Evolutionary conservation across 2,888 invertebrate genomes (phyloP), one percentile per base, ranked within the genome.

Genomic region (Lymantria monacha): DNA sequence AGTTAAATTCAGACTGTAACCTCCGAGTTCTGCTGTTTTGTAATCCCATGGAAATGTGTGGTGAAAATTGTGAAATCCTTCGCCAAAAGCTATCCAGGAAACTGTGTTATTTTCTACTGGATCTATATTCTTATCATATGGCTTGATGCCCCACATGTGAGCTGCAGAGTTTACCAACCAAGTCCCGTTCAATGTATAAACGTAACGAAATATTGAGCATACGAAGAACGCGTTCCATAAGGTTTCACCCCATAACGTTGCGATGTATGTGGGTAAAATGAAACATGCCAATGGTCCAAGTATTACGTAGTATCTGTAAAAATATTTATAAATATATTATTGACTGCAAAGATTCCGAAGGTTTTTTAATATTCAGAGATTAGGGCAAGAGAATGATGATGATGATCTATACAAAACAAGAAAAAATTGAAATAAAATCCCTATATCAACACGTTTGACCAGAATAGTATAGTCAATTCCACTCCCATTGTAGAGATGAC

Each of bases 141-240:
- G 87, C 42, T 73, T 82, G 47, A 72, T 72, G 5, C 89, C 91
- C 81, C 82, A 87, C 12, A 81, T 62, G 71, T 94, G 94, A 5
- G 94, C 94, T 0, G 91, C 90, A 60, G 93, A 93, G 83, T 94
- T 94, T n/a, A 94, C 93, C 7, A 92, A 73, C 92, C 93, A 94
- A 1, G 71, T 66, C 0, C 31, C 0, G 13, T 70, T 57, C 49
- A 52, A 61, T 0, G 55, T 44, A n/a, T 40, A 33, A 10, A 37
- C 40, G 22, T 15, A 31, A 10, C 49, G 44, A 15, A 22, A 41
- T n/a, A 49, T 12, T 12, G 30, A 44, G 13, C 44, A 44, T 10
- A 41, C 12, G 10, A 22, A 40, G 15, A 59, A 53, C 0, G 53
- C 43, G 14, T 67, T 63, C 31, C 52, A 48, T 49, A 60, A 22